Base-by-base conservation (phyloP, 2,797 vertebrate genomes). In the Cyprinodon diabolis region DNA sequence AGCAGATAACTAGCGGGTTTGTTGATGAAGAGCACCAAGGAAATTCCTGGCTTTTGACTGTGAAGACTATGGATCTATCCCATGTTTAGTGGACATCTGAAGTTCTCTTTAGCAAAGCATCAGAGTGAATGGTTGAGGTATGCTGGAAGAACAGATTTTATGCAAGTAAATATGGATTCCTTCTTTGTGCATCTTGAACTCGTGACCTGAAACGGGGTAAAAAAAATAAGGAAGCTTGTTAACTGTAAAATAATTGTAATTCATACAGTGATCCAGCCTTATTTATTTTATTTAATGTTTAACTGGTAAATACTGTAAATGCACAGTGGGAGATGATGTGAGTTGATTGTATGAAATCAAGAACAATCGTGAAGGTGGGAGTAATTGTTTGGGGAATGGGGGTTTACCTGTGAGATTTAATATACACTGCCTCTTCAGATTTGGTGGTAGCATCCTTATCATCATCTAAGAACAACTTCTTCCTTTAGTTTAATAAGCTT, bases 1-100 rank as follows among this genome's bases (percentile, higher is more conserved):
- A 95, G 97, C 98, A 0, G 97, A 99, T 93, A 98, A 98, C 92
- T 99, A 96, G 94, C 62, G 86, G 92, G 94, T 89, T 76, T 77
- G 86, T 77, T 85, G 81, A 72, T 58, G 78, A 85, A 77, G 15
- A 66, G 58, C 84, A 84, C 69, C 80, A 75, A 73, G 80, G 81
- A 83, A 87, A 88, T 83, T 68, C 70, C 76, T 82, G 88, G 83
- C 88, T 82, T 80, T 84, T 87, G 88, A 92, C 90, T 90, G 88
- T 91, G 92, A 91, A 88, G 88, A 89, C 76, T 77, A 67, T 62
- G 76, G 86, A 89, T 84, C 71, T 84, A 83, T 86, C 86, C 72
- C 80, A 83, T 62, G 47, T 89, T 87, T 73, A 71, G 74, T 83
- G 72, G 78, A 79, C 89, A 84, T 82, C 23, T 85, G 79, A 77